Conservation (phyloP, 64 coral and sea anemone species). For the Montipora sp. region DNA sequence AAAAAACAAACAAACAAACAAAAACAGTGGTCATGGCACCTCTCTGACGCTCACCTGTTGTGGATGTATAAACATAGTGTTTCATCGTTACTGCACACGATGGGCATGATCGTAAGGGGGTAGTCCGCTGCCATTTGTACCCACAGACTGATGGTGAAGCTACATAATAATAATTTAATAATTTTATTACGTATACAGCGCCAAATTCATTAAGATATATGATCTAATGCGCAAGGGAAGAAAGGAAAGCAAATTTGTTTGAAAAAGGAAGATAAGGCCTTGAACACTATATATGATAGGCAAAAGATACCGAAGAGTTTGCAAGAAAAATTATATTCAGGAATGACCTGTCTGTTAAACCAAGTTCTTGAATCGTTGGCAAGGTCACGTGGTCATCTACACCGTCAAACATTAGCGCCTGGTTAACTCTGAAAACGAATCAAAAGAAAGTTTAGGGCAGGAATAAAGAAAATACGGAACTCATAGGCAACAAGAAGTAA, state of each 20-base stretch:
- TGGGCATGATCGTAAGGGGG: slow-evolving; percentile 64
- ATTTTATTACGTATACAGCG: no score
- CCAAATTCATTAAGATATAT: no score
- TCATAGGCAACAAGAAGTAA: no score
- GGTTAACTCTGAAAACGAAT: slow-evolving; percentile 72
- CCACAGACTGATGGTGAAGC: slow-evolving; percentile 94
- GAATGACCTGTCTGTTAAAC: slow-evolving; percentile 83
- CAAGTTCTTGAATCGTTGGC: slow-evolving; percentile 69
- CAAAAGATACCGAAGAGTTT: no score
- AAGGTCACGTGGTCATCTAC: slow-evolving; percentile 80
- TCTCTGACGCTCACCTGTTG: slow-evolving; percentile 62
- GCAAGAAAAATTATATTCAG: not conserved
- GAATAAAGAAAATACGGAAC: no score
- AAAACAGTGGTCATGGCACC: not conserved
- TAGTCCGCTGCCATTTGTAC: slow-evolving; percentile 81
- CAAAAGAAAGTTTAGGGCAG: not conserved
- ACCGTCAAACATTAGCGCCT: slow-evolving; percentile 89
- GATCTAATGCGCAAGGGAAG: no score
- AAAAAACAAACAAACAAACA: no score
- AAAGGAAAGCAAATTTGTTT: no score
- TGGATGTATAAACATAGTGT: slow-evolving; percentile 88
- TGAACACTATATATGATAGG: no score
- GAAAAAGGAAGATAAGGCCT: no score
- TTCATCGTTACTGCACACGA: slow-evolving; percentile 81
- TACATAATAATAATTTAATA: not conserved